Base-by-base conservation (phyloP, 2,888 invertebrate genomes). In the Caenorhabditis auriculariae region DNA sequence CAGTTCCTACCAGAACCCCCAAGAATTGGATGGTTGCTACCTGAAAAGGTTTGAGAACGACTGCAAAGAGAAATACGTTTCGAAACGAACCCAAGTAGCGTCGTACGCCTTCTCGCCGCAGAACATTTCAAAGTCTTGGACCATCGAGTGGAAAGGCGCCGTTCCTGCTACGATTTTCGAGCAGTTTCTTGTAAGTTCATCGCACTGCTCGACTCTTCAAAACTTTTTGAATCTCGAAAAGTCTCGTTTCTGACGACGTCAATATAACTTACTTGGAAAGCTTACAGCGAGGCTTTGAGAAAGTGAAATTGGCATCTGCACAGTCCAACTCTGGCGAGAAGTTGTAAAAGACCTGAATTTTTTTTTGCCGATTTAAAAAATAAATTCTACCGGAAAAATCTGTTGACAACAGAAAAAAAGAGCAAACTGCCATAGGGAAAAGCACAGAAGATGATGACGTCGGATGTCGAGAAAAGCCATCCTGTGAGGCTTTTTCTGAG, bases 1-100 rank as follows among this genome's bases (percentile, higher is more conserved):
- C 32, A 19, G 72, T 60, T 21, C 72, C 72, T 12, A 67, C 39
- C 3, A 72, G 50, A 5, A 72, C 69, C 4, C 72, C 72, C 21
- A 68, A 42, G 53, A 72, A 72, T 43, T 72, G 69, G 29, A 66
- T 60, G 6, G 69, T 69, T 32, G 70, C 61, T 9, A 67, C 56
- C 60, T 60, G 27, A 46, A 52, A 27, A 17, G 4, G 9, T n/a
- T 32, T 12, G 35, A 32, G 35, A 32, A n/a, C 9, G 35, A 32
- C 9, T 12, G n/a, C 9, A 32, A n/a, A 32, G 35, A 32, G 35
- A 32, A n/a, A 32, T 12, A n/a, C 9, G 35, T 12, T 9, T 12
- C 9, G n/a, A n/a, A 32, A n/a, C 9, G 35, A 32, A n/a, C 70
- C 65, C 60, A 56, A 2, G 70, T 68, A 19, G 68, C 66, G 49